Base-by-base conservation (phyloP, 2,113 vertebrate genomes). In the Emydocephalus ijimae region DNA sequence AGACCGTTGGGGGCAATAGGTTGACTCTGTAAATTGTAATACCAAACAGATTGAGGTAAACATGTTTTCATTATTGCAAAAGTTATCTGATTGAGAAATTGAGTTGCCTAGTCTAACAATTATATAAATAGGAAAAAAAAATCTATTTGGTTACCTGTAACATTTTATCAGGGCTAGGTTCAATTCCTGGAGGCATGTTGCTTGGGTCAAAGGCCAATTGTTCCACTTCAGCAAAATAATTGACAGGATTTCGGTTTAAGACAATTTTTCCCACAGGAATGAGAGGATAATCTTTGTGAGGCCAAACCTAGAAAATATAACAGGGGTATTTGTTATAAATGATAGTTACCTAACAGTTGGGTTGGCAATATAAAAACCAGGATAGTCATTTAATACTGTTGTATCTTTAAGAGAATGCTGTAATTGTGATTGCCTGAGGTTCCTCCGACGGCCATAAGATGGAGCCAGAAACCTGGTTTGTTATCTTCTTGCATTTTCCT, bases 141-240 rank as follows among this genome's bases (percentile, higher is more conserved):
- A 3, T 59, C 29, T 54, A 11, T 11, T 11, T 50, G 23, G 1
- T 96, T 96, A 99, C 99, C 98, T 99, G 99, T 93, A 99, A 98
- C 99, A 99, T 99, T 97, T 99, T 99, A 96, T 99, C 99, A 1
- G 99, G 99, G 95, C 99, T 99, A 2, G 99, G 96, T 95, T 99
- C 99, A 0, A 99, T 98, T 54, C 99, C 99, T 0, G 98, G 98
- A 0, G 99, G 99, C 99, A 99, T 99, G 98, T 99, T 99, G 96
- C 98, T 99, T 21, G 99, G 99, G 96, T 99, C 99, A 85, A 98
- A 99, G 0, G 99, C 99, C 48, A 98, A 56, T 97, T 99, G 99
- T 93, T 99, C 99, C 87, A 99, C 98, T 93, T 99, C 99, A 54
- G 98, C 97, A 96, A 99, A 99, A 96, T 99, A 99, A 96, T 99